These are phyloP conservation scores for Macquaria australasica DNA, from an alignment of 2,113 vertebrate species.

Conservation along the genomic window DNA sequence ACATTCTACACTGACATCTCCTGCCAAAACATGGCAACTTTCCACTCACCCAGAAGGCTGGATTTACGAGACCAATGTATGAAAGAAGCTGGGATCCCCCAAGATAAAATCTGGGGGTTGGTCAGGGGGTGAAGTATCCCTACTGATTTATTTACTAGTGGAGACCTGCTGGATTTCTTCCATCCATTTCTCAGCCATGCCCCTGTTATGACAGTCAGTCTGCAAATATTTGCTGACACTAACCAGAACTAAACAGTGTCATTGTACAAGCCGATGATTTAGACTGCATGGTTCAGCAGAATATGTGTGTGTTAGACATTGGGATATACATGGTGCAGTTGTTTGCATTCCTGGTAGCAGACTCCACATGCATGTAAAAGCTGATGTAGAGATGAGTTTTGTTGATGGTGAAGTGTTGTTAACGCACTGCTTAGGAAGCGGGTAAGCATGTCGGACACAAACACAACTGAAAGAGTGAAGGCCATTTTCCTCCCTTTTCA, in stretches of 20 bases:
- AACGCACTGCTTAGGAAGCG: conserved; percentile 50
- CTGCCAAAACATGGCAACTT: conserved; percentile 79
- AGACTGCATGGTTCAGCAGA: conserved; percentile 71
- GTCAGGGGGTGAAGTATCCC: conserved; percentile 83
- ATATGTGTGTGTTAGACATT: conserved; percentile 70
- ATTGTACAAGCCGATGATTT: conserved; percentile 81
- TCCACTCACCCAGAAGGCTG: conserved; percentile 48
- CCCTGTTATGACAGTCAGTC: conserved; percentile 87
- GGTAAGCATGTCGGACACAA: conserved; percentile 39
- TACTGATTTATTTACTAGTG: conserved; percentile 82
- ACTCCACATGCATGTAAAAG: conserved; percentile 52
- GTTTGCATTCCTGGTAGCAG: conserved; percentile 78
- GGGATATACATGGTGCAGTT: conserved; percentile 78
- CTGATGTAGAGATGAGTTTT: conserved; percentile 65
- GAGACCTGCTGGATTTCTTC: conserved; percentile 76
- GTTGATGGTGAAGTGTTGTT: conserved; percentile 64
- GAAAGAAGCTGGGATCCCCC: conserved; percentile 77
- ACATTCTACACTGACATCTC: conserved; percentile 73
- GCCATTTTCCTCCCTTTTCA: background rate
- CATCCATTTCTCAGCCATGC: conserved; percentile 81
- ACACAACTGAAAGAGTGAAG: conserved; percentile 13
- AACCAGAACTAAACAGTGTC: conserved; percentile 87
- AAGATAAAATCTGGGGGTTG: conserved; percentile 79
- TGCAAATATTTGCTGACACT: conserved; percentile 89
- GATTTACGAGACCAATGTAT: conserved; percentile 82